Percentiles rank a stretch among this genome's conserved stretches.
These are phyloP conservation scores for Hiodon tergisus DNA, from an alignment of 2,113 vertebrate genomes.

Conservation along the genomic window DNA sequence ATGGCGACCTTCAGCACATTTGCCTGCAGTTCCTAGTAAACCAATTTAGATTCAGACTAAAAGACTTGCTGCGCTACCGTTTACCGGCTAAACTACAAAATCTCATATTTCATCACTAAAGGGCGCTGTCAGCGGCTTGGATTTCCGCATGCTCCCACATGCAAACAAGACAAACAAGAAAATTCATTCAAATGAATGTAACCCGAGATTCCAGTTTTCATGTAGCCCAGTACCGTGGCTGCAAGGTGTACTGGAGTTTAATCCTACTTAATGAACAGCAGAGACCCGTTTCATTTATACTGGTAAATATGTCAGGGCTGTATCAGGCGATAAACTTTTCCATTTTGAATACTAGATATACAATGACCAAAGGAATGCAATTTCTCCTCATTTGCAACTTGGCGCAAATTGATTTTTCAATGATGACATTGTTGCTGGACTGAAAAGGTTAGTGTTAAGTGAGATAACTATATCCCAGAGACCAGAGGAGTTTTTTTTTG, in stretches of 20 bases:
- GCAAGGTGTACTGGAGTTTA: not conserved
- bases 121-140: not conserved
- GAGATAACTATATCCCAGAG: not conserved
- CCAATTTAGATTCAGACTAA: not conserved
- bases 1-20: too few relatives aligned
- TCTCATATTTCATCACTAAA: not conserved
- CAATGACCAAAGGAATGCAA: too few relatives aligned
- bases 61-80: not conserved
- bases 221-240: not conserved
- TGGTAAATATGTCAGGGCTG: not conserved
- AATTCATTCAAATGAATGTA: not conserved
- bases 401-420: too few relatives aligned
- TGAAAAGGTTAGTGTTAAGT: too few relatives aligned
- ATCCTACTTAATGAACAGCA: not conserved
- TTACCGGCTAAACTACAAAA: constrained; percentile 1
- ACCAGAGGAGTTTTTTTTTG: too few relatives aligned
- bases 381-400: too few relatives aligned
- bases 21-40: too few relatives aligned
- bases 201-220: too few relatives aligned
- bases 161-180: not conserved
- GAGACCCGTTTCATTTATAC: not conserved
- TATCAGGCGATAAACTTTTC: not conserved
- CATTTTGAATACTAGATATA: too few relatives aligned
- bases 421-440: too few relatives aligned
- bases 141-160: not conserved